Conservation (phyloP, 64 coral and sea anemone species). For the Acropora tenuis region DNA sequence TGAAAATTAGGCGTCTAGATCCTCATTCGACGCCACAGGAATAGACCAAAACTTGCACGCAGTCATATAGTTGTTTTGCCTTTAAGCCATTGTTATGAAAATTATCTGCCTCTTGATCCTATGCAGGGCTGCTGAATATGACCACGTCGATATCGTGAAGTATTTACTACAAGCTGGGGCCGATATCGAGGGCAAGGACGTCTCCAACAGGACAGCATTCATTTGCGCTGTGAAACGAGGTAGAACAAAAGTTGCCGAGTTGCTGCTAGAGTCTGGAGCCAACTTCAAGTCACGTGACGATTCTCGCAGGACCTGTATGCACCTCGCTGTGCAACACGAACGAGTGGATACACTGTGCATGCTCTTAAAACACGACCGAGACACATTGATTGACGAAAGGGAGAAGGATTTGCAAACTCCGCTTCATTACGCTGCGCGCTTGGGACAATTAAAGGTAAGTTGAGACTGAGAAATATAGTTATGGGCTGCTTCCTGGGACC, state of each 20-base stretch:
- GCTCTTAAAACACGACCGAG: conserved; percentile 34
- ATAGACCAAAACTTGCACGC: too few species aligned
- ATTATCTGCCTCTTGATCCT: background rate
- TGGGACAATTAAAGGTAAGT: background rate
- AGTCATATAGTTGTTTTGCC: too few species aligned
- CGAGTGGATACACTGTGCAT: conserved; percentile 53
- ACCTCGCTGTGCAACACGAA: conserved; percentile 67
- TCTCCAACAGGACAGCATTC: conserved; percentile 57
- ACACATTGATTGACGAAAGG: conserved; percentile 20
- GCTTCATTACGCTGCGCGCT: background rate
- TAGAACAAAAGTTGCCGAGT: conserved; percentile 36
- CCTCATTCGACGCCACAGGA: too few species aligned
- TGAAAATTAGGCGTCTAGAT: too few species aligned
- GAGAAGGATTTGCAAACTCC: conserved; percentile 61
- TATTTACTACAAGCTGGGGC: conserved; percentile 9
- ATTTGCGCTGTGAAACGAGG: conserved; percentile 55
- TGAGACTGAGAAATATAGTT: too few species aligned
- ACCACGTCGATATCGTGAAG: conserved; percentile 31
- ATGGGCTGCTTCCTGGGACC: too few species aligned
- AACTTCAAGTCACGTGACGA: conserved; percentile 53
- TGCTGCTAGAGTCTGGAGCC: conserved; percentile 64
- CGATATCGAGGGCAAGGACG: conserved; percentile 51
- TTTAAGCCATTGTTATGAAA: background rate
- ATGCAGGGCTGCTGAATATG: conserved; percentile 61
- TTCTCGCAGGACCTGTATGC: conserved; percentile 63